Conservation (phyloP, 2,888 invertebrate genomes). For the Pollenia labialis region DNA sequence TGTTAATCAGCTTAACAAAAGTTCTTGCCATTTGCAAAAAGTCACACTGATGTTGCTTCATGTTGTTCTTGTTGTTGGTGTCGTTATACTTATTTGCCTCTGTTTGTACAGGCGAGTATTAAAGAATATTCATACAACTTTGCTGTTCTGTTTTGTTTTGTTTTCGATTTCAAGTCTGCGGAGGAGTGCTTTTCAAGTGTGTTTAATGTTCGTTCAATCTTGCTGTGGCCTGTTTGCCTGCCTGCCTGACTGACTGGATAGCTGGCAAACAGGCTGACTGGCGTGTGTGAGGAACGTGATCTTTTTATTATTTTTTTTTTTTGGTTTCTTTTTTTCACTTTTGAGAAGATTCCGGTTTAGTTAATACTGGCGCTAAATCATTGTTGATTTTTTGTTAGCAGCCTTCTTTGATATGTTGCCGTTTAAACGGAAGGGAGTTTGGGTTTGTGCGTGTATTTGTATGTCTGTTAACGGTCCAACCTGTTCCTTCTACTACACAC, state of each 20-base stretch:
- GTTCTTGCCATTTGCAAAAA: slow-evolving; percentile 41
- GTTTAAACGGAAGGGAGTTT: slow-evolving; percentile 47
- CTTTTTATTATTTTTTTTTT: slow-evolving; percentile 23
- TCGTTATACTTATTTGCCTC: not conserved
- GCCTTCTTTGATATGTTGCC: slow-evolving; percentile 57
- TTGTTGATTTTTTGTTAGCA: slow-evolving; percentile 65
- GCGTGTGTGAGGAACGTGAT: slow-evolving; percentile 71
- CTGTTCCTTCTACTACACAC: slow-evolving; percentile 62
- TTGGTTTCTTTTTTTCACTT: slow-evolving; percentile 41
- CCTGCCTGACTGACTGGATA: slow-evolving; percentile 33
- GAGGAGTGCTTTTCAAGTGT: slow-evolving; percentile 66
- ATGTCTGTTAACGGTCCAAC: slow-evolving; percentile 65
- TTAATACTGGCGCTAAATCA: slow-evolving; percentile 72
- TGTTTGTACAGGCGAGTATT: not conserved
- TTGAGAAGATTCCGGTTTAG: slow-evolving; percentile 72
- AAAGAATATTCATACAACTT: slow-evolving; percentile 26
- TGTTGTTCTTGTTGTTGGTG: not conserved
- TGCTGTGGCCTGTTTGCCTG: not conserved
- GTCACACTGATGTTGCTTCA: not conserved
- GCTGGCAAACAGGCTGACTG: slow-evolving; percentile 33
- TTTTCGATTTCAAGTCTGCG: slow-evolving; percentile 55
- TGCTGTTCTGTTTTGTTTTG: slow-evolving; percentile 8
- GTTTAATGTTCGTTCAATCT: slow-evolving; percentile 57
- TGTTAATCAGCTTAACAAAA: slow-evolving; percentile 47
- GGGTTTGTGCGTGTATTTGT: slow-evolving; percentile 24